These are phyloP conservation scores for Punctoribates punctum DNA, from an alignment of 2,888 invertebrate species.

Conservation along the genomic window DNA sequence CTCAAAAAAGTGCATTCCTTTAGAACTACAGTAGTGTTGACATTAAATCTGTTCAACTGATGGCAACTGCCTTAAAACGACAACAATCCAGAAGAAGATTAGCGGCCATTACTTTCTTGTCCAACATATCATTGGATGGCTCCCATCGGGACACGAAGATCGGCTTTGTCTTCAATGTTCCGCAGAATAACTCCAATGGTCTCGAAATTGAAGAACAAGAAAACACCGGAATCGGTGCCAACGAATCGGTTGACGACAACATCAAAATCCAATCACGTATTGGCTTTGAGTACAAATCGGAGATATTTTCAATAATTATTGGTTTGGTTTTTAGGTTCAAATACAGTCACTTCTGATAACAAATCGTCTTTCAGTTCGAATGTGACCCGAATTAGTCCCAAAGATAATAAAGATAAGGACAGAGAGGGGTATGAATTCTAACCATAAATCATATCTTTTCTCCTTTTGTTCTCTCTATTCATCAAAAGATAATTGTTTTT, in stretches of 20 bases:
- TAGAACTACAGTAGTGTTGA: no score
- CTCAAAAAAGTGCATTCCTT: no score
- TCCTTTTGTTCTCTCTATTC: neutral
- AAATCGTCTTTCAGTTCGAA: neutral
- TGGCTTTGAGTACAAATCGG: neutral
- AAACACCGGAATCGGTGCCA: neutral
- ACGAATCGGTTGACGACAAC: neutral
- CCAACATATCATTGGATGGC: conserved; percentile 92
- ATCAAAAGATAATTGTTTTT: no score
- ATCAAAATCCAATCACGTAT: neutral
- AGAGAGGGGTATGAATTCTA: neutral
- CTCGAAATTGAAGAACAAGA: neutral
- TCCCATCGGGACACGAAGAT: conserved; percentile 64
- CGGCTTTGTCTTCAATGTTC: conserved; percentile 50
- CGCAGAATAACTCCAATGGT: neutral
- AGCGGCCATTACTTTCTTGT: conserved; percentile 81
- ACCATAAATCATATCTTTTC: neutral
- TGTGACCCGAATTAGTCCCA: conserved; percentile 10
- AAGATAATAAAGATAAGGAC: conserved; percentile 5
- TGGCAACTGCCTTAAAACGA: conserved; percentile 51
- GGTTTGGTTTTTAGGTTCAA: neutral
- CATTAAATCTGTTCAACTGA: conserved; percentile 38
- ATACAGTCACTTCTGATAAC: neutral
- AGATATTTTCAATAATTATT: neutral
- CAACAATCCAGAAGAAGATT: conserved; percentile 51